Base-by-base conservation (phyloP, 2,888 invertebrate genomes). In the Dascillus cervinus region DNA sequence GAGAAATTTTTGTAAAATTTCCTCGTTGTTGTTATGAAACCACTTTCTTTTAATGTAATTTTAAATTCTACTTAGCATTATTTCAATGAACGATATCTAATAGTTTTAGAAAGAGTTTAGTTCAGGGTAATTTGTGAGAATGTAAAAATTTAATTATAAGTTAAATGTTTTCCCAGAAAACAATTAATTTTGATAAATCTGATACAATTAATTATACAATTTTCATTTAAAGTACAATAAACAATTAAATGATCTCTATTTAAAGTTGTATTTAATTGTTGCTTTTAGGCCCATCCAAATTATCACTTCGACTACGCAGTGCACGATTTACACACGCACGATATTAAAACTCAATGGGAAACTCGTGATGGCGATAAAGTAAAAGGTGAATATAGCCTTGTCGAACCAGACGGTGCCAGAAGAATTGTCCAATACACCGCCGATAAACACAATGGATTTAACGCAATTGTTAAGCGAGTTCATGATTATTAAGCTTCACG, bases 221-320 rank as follows among this genome's bases (percentile, higher is more conserved):
- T 17, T 4, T 6, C 17, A 17, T 17, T 17, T 17, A 6, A 17
- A 17, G 17, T 6, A 17, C 17, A 17, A 17, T 6, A 17, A 17
- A n/a, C n/a, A n/a, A n/a, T n/a, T n/a, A n/a, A n/a, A n/a, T n/a
- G n/a, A n/a, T n/a, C n/a, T n/a, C n/a, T n/a, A n/a, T n/a, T n/a
- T n/a, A n/a, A n/a, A n/a, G n/a, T n/a, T n/a, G n/a, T n/a, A n/a
- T n/a, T 6, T 17, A 14, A 8, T 20, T 26, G 17, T 27, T 27
- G 20, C 17, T 56, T 58, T 26, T 43, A 65, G 66, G 58, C 60
- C 14, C 59, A 56, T 39, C 60, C 66, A 11, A 60, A 62, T 41
- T 67, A 66, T 49, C 64, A 65, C 37, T 67, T 59, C 53, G 65
- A 65, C 37, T 67, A 67, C 44, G 61, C 62, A 29, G 66, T 67